Conservation (phyloP, 2,797 vertebrate genomes). For the Acanthornis magna region DNA sequence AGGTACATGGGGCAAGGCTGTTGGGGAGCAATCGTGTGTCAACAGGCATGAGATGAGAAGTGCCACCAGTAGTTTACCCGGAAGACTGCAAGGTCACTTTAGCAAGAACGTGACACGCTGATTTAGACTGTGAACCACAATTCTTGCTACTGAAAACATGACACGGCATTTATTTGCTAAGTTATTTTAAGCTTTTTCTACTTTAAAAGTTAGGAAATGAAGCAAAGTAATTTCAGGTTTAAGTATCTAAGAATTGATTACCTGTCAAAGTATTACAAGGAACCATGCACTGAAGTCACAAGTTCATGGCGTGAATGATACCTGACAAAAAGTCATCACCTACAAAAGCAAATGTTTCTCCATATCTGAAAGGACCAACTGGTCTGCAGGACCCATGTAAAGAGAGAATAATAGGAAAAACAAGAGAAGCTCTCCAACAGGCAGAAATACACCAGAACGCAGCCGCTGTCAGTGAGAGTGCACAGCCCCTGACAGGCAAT, state of each 20-base stretch:
- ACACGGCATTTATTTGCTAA: not conserved
- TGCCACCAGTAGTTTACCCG: not conserved
- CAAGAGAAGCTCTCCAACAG: not conserved
- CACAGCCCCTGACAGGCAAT: constrained; percentile 26
- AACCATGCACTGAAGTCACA: not conserved
- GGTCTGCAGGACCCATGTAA: not conserved
- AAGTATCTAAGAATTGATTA: not conserved
- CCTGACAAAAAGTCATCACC: not conserved
- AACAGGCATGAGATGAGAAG: not conserved
- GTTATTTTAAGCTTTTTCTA: not conserved
- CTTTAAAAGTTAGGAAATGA: not conserved
- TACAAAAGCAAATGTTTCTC: not conserved
- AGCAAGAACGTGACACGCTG: not conserved
- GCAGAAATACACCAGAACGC: not conserved
- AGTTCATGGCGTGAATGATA: not conserved
- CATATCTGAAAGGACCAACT: not conserved
- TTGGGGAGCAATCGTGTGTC: not conserved
- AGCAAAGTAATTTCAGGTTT: not conserved
- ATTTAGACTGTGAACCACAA: not conserved
- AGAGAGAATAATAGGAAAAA: not conserved
- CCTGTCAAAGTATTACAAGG: not conserved
- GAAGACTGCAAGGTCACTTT: not conserved
- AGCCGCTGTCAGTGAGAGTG: not conserved
- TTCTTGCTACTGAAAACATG: not conserved
- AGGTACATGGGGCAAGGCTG: not conserved